These are phyloP conservation scores for Thyatira batis DNA, from an alignment of 2,888 invertebrate species.

Conservation along the genomic window DNA sequence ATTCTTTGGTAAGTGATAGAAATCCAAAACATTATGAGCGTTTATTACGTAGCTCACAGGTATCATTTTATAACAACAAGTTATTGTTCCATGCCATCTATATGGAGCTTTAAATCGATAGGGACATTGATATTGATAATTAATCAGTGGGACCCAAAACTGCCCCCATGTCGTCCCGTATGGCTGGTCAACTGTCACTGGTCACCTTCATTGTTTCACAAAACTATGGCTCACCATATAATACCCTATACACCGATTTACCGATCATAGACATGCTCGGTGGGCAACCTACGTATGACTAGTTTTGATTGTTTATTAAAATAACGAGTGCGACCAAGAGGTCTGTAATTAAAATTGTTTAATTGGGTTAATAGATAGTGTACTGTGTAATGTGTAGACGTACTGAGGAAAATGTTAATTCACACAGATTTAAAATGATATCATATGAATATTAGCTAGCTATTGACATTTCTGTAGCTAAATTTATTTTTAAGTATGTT, in stretches of 20 bases:
- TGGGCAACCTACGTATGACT: not conserved
- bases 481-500: not conserved
- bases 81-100: conserved; percentile 9
- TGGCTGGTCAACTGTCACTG: conserved; percentile 22
- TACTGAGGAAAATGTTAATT: not conserved
- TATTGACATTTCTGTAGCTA: conserved; percentile 14
- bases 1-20: conserved; percentile 24
- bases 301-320: not conserved
- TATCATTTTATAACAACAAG: conserved; percentile 3
- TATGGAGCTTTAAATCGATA: no score
- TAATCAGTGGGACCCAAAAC: conserved; percentile 17
- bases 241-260: no score
- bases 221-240: conserved; percentile 5
- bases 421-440: not conserved
- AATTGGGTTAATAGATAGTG: no score
- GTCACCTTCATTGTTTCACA: conserved; percentile 27
- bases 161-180: conserved; percentile 33
- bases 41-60: conserved; percentile 12
- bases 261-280: no score
- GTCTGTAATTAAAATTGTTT: no score
- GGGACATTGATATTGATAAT: conserved; percentile 6
- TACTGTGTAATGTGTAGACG: not conserved
- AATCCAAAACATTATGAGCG: conserved; percentile 26
- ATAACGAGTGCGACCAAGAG: no score
- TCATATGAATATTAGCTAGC: not conserved